Percentiles rank a stretch among this genome's conserved stretches.
phyloP scores from a whole-genome alignment of 2,888 invertebrate genomes.

The Ecliptopera silaceata region DNA sequence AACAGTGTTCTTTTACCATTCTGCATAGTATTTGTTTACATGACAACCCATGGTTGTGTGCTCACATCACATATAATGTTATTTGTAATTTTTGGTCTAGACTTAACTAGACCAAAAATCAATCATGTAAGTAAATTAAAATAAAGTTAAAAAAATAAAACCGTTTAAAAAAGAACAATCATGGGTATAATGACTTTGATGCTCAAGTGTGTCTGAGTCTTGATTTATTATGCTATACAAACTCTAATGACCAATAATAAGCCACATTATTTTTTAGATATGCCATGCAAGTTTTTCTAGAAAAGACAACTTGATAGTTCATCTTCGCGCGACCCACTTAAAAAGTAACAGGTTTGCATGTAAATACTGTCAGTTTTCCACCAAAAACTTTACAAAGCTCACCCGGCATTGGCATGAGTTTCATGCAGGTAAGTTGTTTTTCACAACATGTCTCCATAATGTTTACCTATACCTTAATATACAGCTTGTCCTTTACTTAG shows the following conservation, averaged over 20 bases:
- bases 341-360: constrained; percentile 49
- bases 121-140: no score
- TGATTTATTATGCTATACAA: no score
- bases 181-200: no score
- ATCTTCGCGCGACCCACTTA: constrained; percentile 83
- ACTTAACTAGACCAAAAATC: no score
- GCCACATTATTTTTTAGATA: constrained; percentile 72
- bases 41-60: not conserved
- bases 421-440: constrained; percentile 54
- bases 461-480: no score
- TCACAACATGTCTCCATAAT: not conserved
- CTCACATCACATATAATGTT: no score
- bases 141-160: no score
- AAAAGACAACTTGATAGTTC: constrained; percentile 89
- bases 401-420: constrained; percentile 59
- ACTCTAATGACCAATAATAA: not conserved
- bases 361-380: constrained; percentile 59
- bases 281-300: constrained; percentile 85
- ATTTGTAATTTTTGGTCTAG: no score
- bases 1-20: not conserved
- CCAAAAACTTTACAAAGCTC: constrained; percentile 66
- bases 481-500: not conserved
- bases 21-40: not conserved
- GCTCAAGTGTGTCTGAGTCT: no score
- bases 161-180: no score